Evolutionary conservation across 2,888 invertebrate species (phyloP), one percentile per base, ranked within the genome.

Genomic region (Scaptomyza parva): DNA sequence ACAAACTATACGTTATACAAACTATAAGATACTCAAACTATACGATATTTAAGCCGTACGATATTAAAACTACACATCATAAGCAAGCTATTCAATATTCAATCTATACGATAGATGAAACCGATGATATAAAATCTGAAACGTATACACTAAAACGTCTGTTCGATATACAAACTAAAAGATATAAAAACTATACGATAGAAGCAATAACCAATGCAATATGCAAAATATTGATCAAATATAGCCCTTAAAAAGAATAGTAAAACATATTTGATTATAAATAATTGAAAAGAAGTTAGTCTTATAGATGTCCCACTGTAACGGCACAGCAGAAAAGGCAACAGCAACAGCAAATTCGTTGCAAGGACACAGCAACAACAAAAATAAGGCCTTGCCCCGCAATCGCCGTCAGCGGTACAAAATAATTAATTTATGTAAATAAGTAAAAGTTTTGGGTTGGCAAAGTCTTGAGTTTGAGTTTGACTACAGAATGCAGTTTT

Each of bases 391-490:
- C 33, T 33, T 28, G 33, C 37, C 43, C 40, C 26, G 51, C 52
- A 57, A 64, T 53, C 52, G 65, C 53, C 53, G 52, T 45, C 70
- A 57, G 58, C 41, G 47, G 26, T 30, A 37, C 3, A 53, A 59
- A 69, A 74, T 78, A 78, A 74, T 76, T 78, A 76, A 76, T 76
- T 78, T 70, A 66, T 75, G 78, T 59, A 74, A 78, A 78, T 74
- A 63, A 52, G 57, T 63, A 61, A 50, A 54, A 62, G 53, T 60
- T 57, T 26, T 26, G 30, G 37, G 64, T 28, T 6, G 2, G 2
- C 7, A 22, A 51, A 53, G 70, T 69, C 69, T 55, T 59, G 12
- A 57, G 68, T 33, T 44, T 41, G 33, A 44, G n/a, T n/a, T n/a
- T n/a, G n/a, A n/a, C n/a, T n/a, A n/a, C n/a, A n/a, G n/a, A 45